A percentile compares a stretch with the other conserved stretches of the same genome.
Evolutionary conservation across 2,113 vertebrate genomes (phyloP).

Genomic region (Aegotheles bennettii): DNA sequence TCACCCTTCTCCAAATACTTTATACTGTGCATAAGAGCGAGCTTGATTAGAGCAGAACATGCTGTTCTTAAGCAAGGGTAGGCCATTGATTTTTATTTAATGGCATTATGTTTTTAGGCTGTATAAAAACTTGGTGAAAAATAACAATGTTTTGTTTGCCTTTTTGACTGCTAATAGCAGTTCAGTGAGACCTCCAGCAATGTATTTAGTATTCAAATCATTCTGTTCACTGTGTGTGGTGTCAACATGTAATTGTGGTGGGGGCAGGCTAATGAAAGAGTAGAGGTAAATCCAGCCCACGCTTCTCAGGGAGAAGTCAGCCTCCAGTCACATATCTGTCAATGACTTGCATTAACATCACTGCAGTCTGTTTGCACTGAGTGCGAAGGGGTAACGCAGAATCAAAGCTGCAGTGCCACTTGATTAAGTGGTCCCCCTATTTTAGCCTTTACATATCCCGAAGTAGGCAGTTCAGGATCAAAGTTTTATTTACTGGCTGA

Average conservation of each 20-base stretch:
- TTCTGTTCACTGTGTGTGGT: neutral
- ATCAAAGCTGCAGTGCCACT: neutral
- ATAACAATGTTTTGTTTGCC: conserved; percentile 7
- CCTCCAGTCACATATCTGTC: neutral
- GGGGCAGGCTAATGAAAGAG: conserved; percentile 15
- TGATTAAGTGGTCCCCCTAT: neutral
- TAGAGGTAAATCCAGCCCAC: neutral
- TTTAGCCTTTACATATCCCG: neutral
- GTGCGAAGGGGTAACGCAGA: neutral
- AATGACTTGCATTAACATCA: neutral
- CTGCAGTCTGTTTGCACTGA: neutral
- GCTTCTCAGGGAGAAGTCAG: neutral
- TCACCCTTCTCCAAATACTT: neutral
- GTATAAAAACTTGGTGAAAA: conserved; percentile 2
- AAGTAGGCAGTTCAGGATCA: neutral
- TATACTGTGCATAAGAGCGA: neutral
- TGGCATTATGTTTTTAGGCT: neutral
- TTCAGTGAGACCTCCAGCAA: conserved; percentile 25
- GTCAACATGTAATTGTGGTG: conserved; percentile 35
- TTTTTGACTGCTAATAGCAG: conserved; percentile 36
- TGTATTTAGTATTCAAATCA: conserved; percentile 21
- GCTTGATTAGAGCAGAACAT: neutral
- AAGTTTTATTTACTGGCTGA: neutral
- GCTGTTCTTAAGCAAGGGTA: neutral
- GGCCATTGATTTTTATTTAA: neutral